Evolutionary conservation across 2,888 invertebrate species (phyloP), one percentile per base, ranked within the genome.

Genomic region (Iphiclides podalirius): DNA sequence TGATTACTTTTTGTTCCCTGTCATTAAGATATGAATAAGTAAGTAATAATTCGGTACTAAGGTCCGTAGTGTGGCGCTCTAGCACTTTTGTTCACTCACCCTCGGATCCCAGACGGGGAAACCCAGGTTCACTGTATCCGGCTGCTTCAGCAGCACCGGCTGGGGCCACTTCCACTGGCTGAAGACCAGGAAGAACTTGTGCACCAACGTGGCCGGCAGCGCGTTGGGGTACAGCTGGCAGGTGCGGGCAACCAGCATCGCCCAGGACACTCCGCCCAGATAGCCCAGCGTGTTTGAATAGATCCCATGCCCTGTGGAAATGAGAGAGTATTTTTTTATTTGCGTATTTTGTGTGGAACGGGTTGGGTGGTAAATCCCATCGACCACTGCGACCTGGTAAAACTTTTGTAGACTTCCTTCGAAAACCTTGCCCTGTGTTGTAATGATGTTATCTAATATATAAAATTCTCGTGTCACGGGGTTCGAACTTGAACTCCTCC

Each of bases 111-210:
- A 99, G 1, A 99, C 96, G 1, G 96, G 93, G 86, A 98, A 98
- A 36, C 95, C 94, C 17, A 97, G 90, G 77, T 95, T 95, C 55
- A 95, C 95, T 59, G 92, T 94, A 55, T 95, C 95, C 0, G 97
- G 96, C 64, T 96, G 96, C 73, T 98, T 98, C 12, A 99, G 91
- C 58, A 99, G 86, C 8, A 99, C 98, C 0, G 99, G 99, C 73
- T 97, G 96, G 0, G 99, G 99, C 99, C 99, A 99, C 74, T 97
- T 96, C 99, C 99, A 99, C 76, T 96, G 95, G 28, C 97, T 96
- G 85, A 98, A 99, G 8, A 99, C 98, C 46, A 98, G 92, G 90
- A 99, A 99, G 91, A 99, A 99, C 84, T 99, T 99, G 82, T 98
- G 96, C 45, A 99, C 95, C 59, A 99, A 87, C 0, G 97, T 98